A percentile compares a stretch with the other conserved stretches of the same genome.
These are phyloP conservation scores for Characodon lateralis DNA, from an alignment of 2,797 vertebrate species.

Conservation along the genomic window DNA sequence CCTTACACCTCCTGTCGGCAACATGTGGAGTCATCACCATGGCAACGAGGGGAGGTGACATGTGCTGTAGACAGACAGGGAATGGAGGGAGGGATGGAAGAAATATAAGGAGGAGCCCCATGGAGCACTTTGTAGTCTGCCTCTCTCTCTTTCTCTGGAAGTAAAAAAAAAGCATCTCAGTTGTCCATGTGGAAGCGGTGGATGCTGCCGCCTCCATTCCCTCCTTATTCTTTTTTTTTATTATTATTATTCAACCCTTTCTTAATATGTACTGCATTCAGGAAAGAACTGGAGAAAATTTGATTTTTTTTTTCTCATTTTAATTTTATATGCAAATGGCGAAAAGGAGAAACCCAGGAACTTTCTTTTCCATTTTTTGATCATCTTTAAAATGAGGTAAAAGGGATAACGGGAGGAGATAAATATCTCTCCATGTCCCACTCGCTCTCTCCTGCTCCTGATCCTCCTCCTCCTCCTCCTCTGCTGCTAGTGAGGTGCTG, in stretches of 20 bases:
- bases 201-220: slow-evolving; percentile 36
- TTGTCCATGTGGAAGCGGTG: slow-evolving; percentile 49
- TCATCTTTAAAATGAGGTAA: slow-evolving; percentile 38
- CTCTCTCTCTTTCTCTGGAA: slow-evolving; percentile 11
- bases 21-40: slow-evolving; percentile 95
- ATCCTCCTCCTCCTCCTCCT: slow-evolving; percentile 1
- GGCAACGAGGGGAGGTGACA: slow-evolving; percentile 96
- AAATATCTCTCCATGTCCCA: slow-evolving; percentile 52
- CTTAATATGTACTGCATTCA: slow-evolving; percentile 9
- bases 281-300: slow-evolving; percentile 16
- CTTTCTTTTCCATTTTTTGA: slow-evolving; percentile 51
- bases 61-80: slow-evolving; percentile 89
- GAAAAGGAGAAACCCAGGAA: slow-evolving; percentile 55
- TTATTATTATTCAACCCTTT: slow-evolving; percentile 3
- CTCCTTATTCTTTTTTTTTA: background rate
- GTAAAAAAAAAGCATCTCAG: slow-evolving; percentile 54
- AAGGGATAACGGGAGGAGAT: slow-evolving; percentile 59
- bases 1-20: slow-evolving; percentile 87
- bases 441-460: slow-evolving; percentile 13
- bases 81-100: slow-evolving; percentile 79
- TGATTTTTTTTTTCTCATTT: slow-evolving; percentile 2
- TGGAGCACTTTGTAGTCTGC: slow-evolving; percentile 70
- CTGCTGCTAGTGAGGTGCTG: slow-evolving; percentile 23
- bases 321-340: slow-evolving; percentile 31
- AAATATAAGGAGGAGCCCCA: slow-evolving; percentile 91